Base-by-base conservation (phyloP, 1,140 invertebrate species). In the Leptestheria dahalacensis region DNA sequence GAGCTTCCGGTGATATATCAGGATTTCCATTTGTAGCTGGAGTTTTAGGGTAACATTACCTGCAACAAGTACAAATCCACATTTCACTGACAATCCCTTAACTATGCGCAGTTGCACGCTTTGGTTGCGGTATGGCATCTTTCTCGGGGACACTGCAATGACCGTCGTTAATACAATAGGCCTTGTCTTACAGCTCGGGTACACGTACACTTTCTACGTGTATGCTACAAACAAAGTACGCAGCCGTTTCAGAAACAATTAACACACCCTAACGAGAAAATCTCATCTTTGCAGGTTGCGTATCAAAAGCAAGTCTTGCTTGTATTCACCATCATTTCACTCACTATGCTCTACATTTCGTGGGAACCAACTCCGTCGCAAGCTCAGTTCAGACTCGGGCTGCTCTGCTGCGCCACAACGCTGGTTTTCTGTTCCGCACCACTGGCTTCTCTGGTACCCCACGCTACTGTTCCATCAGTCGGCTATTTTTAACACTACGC, bases 381-480 rank as follows among this genome's bases (percentile, higher is more conserved):
- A 26, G 65, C 66, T 50, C 62, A 65, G 50, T 57, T 65, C 57
- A 57, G 65, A 59, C 41, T 71, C 74, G 85, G 84, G 57, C 69
- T 84, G 15, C 68, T 84, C 24, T 83, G 84, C 63, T 85, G 83
- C 66, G 66, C 75, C 33, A 72, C 88, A 4, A 86, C 85, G 11
- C 75, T 89, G 48, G 65, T 85, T 48, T 88, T 86, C 64, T 85
- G 88, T 70, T 84, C 82, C 26, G 82, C 86, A 47, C 88, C 88
- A 21, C 74, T 90, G 60, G 81, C 80, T 23, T 80, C 82, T 65
- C 68, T 90, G 63, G 75, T 85, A 71, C 69, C 70, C 64, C 6
- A 15, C 21, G 2, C 12, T 18, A 20, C 10, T 57, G 28, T 33
- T 23, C 15, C 9, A 62, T 29, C 25, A 25, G 9, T 25, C 41